A percentile compares a stretch with the other conserved stretches of the same genome.
Conservation (phyloP, 2,113 vertebrate species). For the Tympanuchus pallidicinctus region DNA sequence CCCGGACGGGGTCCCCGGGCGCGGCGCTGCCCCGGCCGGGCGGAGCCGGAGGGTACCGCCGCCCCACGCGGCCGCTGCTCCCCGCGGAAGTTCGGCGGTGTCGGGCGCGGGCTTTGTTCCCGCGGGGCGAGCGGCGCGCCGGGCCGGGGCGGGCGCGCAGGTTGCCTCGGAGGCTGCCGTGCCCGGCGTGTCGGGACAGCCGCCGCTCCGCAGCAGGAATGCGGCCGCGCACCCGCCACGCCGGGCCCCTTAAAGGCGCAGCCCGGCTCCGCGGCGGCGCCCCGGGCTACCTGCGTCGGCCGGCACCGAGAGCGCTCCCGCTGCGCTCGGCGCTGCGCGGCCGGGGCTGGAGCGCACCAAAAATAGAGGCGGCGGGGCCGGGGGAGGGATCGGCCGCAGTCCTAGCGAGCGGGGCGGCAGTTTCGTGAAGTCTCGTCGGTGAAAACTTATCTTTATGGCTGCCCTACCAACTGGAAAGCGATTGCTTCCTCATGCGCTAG, state of each 20-base stretch:
- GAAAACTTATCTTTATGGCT: slow-evolving; percentile 5
- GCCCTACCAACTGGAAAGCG: neutral
- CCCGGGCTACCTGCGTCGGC: slow-evolving; percentile 55
- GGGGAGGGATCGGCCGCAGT: neutral
- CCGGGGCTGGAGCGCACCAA: neutral
- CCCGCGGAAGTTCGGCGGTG: slow-evolving; percentile 36
- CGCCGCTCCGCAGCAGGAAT: slow-evolving; percentile 87
- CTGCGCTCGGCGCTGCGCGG: neutral
- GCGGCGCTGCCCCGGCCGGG: too few species aligned
- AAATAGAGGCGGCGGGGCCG: neutral
- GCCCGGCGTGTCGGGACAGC: slow-evolving; percentile 91
- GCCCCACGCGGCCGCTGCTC: neutral
- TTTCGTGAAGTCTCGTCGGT: neutral
- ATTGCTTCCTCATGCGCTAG: neutral
- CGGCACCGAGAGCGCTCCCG: neutral
- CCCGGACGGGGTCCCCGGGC: neutral
- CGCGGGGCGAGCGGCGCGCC: neutral
- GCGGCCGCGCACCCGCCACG: slow-evolving; percentile 82
- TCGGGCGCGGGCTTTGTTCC: slow-evolving; percentile 35
- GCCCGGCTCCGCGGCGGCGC: slow-evolving; percentile 60
- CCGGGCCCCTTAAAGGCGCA: slow-evolving; percentile 84
- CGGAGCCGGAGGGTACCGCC: too few species aligned
- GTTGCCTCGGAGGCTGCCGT: slow-evolving; percentile 78
- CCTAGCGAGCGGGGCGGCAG: neutral
- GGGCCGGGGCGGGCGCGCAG: slow-evolving; percentile 58